Base-by-base conservation (phyloP, 35 echinoderm and acorn worm species). In the Lytechinus variegatus region DNA sequence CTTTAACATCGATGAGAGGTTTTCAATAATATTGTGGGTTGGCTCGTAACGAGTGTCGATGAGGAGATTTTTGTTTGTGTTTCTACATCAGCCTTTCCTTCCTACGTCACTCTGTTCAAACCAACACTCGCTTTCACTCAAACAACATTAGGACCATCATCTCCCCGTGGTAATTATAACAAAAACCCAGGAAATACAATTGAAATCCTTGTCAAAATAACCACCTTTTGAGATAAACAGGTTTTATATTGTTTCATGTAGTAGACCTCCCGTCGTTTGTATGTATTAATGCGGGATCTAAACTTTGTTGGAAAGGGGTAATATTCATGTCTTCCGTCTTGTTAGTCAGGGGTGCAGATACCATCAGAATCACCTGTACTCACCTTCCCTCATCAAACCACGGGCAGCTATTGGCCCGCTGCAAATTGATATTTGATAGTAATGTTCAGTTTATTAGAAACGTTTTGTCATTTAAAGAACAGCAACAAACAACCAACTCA, bases 11-110 rank as follows among this genome's bases (percentile, higher is more conserved):
- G 52, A 90, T 27, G 88, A 19, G 52, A 44, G 88, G 27, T 90
- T 29, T 90, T 29, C 88, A 90, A 90, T 90, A 90, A 90, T 90
- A 90, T 90, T 90, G 88, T 90, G 88, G 52, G 24, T 52, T 44
- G 16, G n/a, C 33, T 90, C 88, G 1, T 33, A 44, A 21, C 29
- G 29, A 90, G 88, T 90, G n/a, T 33, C 88, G 16, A 28, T 44
- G 52, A 90, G 88, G 33, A 54, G 33, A 12, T 10, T 54, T 21
- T 19, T 90, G 52, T 90, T 90, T 90, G 88, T 90, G 10, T 90
- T 90, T 9, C n/a, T 1, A 52, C 88, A n/a, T 90, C 66, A 24
- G 66, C 66, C 66, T 24, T 79, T 79, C 66, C 66, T 79, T 79
- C 16, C n/a, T 24, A 79, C 33, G 33, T 44, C 33, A 44, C 33